Evolutionary conservation across 2,888 invertebrate species (phyloP).

Genomic region (Ochropleura plecta): DNA sequence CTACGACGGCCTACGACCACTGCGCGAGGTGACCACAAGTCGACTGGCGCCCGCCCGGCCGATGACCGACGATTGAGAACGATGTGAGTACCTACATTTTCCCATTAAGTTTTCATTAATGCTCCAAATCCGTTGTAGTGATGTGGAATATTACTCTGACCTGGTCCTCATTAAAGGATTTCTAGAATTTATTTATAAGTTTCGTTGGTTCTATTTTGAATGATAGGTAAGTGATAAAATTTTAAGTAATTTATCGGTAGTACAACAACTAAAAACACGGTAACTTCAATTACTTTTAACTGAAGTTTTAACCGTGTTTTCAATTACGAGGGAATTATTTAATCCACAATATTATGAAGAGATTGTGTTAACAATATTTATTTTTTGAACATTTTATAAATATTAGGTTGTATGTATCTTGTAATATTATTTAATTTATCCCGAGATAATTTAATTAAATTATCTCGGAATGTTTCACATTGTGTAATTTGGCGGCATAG

Average conservation of each 20-base stretch:
- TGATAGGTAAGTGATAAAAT: constrained; percentile 16
- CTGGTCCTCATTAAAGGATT: constrained; percentile 50
- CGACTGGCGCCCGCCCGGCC: constrained; percentile 70
- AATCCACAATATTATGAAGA: background rate
- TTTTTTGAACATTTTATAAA: background rate
- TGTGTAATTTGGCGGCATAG: background rate
- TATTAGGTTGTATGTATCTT: background rate
- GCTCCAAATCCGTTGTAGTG: constrained; percentile 69
- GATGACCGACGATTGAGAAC: constrained; percentile 75
- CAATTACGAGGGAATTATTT: constrained; percentile 1
- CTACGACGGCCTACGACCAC: constrained; percentile 71
- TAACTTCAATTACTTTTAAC: background rate
- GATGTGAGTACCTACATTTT: constrained; percentile 25
- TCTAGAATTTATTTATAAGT: constrained; percentile 30
- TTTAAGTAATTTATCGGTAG: constrained; percentile 4
- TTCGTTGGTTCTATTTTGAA: constrained; percentile 16
- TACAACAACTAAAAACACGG: background rate
- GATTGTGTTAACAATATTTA: background rate
- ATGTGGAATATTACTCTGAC: constrained; percentile 57
- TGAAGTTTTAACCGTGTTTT: background rate
- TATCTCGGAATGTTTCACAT: background rate
- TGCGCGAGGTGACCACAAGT: constrained; percentile 66
- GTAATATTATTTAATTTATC: background rate
- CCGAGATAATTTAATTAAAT: too few species aligned
- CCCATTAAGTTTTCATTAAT: constrained; percentile 72